Evolutionary conservation across 2,888 invertebrate genomes (phyloP).

Genomic region (Stenoptilia bipunctidactyla): DNA sequence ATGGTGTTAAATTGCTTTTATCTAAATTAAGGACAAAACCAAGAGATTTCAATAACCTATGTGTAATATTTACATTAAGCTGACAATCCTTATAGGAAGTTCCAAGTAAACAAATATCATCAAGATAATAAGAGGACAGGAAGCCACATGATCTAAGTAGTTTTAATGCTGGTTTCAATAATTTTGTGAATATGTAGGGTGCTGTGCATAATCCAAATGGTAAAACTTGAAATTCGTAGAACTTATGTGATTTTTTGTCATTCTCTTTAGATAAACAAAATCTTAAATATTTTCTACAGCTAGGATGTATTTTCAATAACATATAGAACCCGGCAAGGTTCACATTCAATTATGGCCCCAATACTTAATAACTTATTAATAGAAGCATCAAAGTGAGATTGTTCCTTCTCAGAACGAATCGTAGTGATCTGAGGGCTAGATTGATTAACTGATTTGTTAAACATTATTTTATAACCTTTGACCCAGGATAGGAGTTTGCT

Average conservation of each 20-base stretch:
- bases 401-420: too few relatives aligned
- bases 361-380: background rate
- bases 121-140: background rate
- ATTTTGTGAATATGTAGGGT: conserved; percentile 5
- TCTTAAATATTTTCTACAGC: conserved; percentile 3
- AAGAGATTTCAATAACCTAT: background rate
- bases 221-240: conserved; percentile 5
- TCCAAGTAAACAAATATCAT: background rate
- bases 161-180: conserved; percentile 3
- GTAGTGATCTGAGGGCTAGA: background rate
- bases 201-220: conserved; percentile 7
- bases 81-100: background rate
- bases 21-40: conserved; percentile 1
- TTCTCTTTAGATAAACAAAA: background rate
- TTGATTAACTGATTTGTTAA: background rate
- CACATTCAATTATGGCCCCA: background rate
- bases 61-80: background rate
- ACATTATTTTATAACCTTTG: background rate
- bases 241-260: background rate
- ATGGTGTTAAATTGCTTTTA: conserved; percentile 3
- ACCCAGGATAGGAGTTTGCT: conserved; percentile 1
- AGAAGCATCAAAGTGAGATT: too few relatives aligned
- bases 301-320: conserved; percentile 1
- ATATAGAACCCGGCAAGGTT: conserved; percentile 1
- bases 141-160: background rate